Percentiles rank a stretch among this genome's conserved stretches.
These are phyloP conservation scores for Poecilia gillii DNA, from an alignment of 2,797 vertebrate genomes.

Conservation along the genomic window DNA sequence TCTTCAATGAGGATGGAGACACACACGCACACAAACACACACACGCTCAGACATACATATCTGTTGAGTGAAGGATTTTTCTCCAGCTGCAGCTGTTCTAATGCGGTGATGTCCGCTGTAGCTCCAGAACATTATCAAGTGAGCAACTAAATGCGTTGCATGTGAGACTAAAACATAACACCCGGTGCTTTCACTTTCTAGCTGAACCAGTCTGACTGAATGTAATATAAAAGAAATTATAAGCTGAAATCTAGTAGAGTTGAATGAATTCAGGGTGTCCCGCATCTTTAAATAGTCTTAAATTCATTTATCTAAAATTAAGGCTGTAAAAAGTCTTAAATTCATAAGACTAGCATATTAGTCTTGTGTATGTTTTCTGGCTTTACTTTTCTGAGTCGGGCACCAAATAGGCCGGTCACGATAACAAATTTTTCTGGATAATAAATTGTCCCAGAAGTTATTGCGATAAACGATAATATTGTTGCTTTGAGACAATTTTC, in stretches of 20 bases:
- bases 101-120: not conserved
- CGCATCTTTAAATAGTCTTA: no score
- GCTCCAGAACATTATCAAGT: not conserved
- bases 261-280: no score
- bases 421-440: no score
- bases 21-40: not conserved
- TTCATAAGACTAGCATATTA: no score
- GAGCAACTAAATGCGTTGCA: not conserved
- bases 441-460: no score
- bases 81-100: slow-evolving; percentile 12
- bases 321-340: no score
- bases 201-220: not conserved
- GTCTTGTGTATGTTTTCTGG: no score
- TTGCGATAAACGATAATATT: no score
- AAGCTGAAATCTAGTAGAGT: not conserved
- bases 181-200: not conserved
- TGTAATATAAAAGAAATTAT: not conserved
- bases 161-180: not conserved
- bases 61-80: slow-evolving; percentile 12
- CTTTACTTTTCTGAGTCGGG: no score
- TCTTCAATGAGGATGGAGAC: slow-evolving; percentile 7
- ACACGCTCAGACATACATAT: slow-evolving; percentile 1
- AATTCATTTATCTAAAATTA: no score
- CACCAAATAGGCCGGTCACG: no score
- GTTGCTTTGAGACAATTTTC: no score